Conservation (phyloP, 2,888 invertebrate genomes). For the Strigamia maritima region DNA sequence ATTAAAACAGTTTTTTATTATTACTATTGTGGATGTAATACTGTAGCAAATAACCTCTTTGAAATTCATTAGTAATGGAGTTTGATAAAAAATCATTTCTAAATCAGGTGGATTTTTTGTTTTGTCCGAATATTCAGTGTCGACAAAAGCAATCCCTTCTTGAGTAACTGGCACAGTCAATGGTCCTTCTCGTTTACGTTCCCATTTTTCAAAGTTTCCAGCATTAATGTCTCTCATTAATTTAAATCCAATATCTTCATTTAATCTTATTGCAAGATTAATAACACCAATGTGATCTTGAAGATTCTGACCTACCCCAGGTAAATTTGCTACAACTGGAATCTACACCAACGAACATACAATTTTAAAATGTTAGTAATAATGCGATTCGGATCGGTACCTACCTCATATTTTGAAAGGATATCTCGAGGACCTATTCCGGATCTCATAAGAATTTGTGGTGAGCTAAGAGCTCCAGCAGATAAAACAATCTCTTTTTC, state of each 20-base stretch:
- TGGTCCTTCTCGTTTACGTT: constrained; percentile 22
- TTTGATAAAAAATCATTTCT: not conserved
- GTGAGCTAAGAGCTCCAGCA: not conserved
- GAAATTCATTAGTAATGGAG: not conserved
- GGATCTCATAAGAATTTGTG: not conserved
- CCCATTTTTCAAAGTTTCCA: constrained; percentile 18
- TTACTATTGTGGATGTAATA: not conserved
- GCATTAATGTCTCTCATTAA: not conserved
- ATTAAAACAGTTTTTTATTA: not conserved
- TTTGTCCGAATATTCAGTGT: not conserved
- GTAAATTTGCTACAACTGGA: constrained; percentile 54
- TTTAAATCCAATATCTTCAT: constrained; percentile 2
- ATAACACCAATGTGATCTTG: constrained; percentile 52
- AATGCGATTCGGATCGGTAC: too few species aligned
- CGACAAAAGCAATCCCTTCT: constrained; percentile 32
- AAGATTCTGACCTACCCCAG: constrained; percentile 56
- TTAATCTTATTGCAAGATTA: not conserved
- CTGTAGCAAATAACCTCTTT: not conserved
- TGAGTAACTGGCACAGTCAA: not conserved
- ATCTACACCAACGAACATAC: too few species aligned
- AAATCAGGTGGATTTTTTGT: not conserved
- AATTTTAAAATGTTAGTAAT: too few species aligned
- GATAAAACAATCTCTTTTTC: not conserved
- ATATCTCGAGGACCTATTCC: not conserved
- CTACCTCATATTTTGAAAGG: not conserved